Evolutionary conservation across 2,113 vertebrate genomes (phyloP), one percentile per base, ranked within the genome.

Genomic region (Hippocampus barbouri): DNA sequence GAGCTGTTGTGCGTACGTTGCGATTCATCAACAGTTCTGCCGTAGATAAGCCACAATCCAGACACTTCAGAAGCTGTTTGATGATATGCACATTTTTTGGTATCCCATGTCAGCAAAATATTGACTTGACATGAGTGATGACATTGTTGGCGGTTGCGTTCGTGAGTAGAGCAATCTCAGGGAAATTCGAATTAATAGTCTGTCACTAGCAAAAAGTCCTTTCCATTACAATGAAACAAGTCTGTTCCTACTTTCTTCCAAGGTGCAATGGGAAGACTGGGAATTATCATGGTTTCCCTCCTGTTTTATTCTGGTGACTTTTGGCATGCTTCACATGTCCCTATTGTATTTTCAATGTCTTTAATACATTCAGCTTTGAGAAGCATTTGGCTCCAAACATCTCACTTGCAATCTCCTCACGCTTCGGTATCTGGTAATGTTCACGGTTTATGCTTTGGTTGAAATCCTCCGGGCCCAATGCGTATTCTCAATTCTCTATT

Each of bases 241-340:
- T 84, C 74, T 14, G 66, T 71, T 20, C 61, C 74, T 18, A 82
- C 74, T 21, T 73, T 82, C 23, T 73, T 47, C 62, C 69, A 82
- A 12, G 72, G 75, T 30, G 49, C 63, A n/a, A 41, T 71, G n/a
- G 45, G 45, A 1, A 47, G 14, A 47, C 3, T 34, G 6, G 38
- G 4, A 5, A 63, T 23, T 0, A 76, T 11, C 76, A 81, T 78
- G 68, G 71, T 34, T 83, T 69, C 8, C 59, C 79, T 27, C 66
- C 18, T 65, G 75, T 63, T 49, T 78, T 69, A 47, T 66, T 70
- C 20, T 66, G 56, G 68, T 77, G 30, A 57, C 23, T 56, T 82
- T 4, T 51, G 56, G 15, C 74, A 82, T 4, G 43, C 76, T 40
- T 77, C 71, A 72, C 74, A 82, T 34, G 41, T 69, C 3, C 43